Evolutionary conservation across 2,113 vertebrate species (phyloP).

Genomic region (Chiloscyllium plagiosum): DNA sequence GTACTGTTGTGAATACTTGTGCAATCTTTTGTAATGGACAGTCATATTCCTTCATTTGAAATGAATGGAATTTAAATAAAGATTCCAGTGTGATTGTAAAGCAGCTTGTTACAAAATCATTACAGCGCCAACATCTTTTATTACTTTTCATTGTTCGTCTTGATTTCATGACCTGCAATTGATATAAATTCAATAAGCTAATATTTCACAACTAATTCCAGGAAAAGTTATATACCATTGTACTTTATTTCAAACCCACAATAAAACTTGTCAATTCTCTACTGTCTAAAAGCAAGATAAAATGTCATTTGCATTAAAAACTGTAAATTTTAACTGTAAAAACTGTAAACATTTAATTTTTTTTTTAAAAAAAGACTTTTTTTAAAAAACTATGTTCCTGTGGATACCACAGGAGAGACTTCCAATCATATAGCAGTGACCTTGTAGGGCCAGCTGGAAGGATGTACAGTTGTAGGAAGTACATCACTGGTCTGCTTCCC

Average conservation of each 20-base stretch:
- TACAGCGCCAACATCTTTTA: not conserved
- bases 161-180: not conserved
- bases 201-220: constrained; percentile 10
- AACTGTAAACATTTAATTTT: not conserved
- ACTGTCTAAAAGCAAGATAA: not conserved
- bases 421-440: not conserved
- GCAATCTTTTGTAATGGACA: not conserved
- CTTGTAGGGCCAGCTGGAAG: constrained; percentile 14
- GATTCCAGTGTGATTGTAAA: not conserved
- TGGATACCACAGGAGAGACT: not conserved
- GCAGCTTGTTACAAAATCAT: not conserved
- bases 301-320: not conserved
- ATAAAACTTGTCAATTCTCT: not conserved
- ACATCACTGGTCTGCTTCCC: not conserved
- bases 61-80: constrained; percentile 29
- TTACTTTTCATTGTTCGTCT: not conserved
- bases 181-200: not conserved
- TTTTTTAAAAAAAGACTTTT: not conserved
- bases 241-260: not conserved
- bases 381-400: not conserved
- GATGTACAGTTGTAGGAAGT: not conserved
- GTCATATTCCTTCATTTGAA: not conserved
- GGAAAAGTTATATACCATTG: not conserved
- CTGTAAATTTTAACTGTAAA: no score
- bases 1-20: not conserved